Conservation (phyloP, 1,140 invertebrate species). For the Drosophila sproati region DNA sequence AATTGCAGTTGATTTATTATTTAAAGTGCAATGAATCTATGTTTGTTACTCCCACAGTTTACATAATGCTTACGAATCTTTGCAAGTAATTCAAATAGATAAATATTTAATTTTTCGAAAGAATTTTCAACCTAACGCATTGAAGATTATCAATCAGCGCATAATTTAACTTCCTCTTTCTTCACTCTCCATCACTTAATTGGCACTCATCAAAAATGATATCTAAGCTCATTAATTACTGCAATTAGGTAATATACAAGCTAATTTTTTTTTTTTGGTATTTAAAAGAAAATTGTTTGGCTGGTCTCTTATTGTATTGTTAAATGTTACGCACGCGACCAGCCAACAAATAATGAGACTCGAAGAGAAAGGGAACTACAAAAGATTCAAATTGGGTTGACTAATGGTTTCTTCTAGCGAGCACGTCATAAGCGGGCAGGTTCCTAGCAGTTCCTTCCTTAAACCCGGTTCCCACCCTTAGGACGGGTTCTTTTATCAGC, state of each 20-base stretch:
- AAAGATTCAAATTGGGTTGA: conserved; percentile 52
- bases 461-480: not conserved
- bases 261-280: conserved; percentile 48
- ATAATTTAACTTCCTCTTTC: conserved; percentile 6
- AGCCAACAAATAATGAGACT: conserved; percentile 29
- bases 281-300: conserved; percentile 62
- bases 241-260: conserved; percentile 63
- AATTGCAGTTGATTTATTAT: conserved; percentile 8
- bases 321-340: conserved; percentile 67
- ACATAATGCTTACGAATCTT: not conserved
- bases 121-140: not conserved
- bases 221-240: conserved; percentile 75
- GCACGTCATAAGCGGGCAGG: conserved; percentile 71
- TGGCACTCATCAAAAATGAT: conserved; percentile 51
- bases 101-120: too few species aligned
- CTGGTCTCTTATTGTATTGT: conserved; percentile 23
- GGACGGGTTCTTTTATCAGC: conserved; percentile 49
- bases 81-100: not conserved
- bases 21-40: not conserved
- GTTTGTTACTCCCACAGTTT: not conserved
- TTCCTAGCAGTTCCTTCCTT: conserved; percentile 35
- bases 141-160: conserved; percentile 47
- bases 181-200: conserved; percentile 14
- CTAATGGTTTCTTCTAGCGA: conserved; percentile 71
- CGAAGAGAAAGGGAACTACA: conserved; percentile 6